Evolutionary conservation across 2,113 vertebrate genomes (phyloP).

Genomic region (Lucifuga dentata): DNA sequence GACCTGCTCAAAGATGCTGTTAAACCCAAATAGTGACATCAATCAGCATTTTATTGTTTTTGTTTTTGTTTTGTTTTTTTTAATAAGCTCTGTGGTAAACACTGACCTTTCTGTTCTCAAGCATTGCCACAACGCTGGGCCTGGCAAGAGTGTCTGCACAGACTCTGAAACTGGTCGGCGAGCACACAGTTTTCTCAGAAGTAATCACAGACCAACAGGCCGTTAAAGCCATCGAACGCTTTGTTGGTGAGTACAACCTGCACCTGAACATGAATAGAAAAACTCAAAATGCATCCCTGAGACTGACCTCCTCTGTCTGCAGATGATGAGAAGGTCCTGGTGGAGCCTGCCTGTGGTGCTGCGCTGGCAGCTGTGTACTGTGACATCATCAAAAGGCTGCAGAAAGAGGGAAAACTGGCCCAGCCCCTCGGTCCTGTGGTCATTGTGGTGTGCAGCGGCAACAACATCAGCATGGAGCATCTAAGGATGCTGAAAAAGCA

Average conservation of each 20-base stretch:
- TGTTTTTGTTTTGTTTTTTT: background rate
- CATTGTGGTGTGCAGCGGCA: constrained; percentile 91
- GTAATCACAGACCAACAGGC: constrained; percentile 90
- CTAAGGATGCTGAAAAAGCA: constrained; percentile 84
- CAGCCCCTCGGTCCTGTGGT: constrained; percentile 79
- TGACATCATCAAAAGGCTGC: constrained; percentile 83
- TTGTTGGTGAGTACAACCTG: constrained; percentile 86
- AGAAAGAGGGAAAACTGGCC: constrained; percentile 81
- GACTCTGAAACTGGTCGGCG: constrained; percentile 84
- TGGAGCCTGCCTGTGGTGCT: constrained; percentile 90
- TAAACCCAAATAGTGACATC: background rate
- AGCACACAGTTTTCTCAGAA: constrained; percentile 85
- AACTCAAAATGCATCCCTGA: background rate
- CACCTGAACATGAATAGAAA: background rate
- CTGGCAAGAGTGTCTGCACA: constrained; percentile 84
- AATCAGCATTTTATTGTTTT: background rate
- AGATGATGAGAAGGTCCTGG: constrained; percentile 93
- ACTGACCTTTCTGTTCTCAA: constrained; percentile 48
- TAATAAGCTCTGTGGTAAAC: background rate
- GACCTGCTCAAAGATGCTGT: background rate
- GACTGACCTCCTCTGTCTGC: constrained; percentile 18
- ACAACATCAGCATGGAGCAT: constrained; percentile 82
- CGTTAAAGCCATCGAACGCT: constrained; percentile 85
- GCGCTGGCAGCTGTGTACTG: constrained; percentile 89
- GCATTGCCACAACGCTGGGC: constrained; percentile 89